Base-by-base conservation (phyloP, 2,113 vertebrate genomes). In the Limanda limanda region DNA sequence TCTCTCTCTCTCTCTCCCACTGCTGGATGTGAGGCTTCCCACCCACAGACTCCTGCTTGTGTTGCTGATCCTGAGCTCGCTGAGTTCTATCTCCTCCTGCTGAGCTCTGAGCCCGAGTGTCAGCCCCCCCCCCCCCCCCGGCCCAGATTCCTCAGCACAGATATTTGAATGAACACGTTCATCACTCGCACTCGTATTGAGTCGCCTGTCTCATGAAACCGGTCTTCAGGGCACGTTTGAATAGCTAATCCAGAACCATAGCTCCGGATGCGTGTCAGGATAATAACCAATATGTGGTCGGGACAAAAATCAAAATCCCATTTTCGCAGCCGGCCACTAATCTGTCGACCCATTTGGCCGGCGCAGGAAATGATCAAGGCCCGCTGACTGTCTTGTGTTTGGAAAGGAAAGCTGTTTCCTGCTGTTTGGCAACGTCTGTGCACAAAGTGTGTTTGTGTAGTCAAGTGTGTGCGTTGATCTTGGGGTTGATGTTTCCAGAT, bases 401-500 rank as follows among this genome's bases (percentile, higher is more conserved):
- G 24, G 73, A 54, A n/a, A 25, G 31, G 54, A 78, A 79, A 78
- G 64, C 70, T 42, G 59, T 59, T 42, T 70, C 20, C 42, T 48
- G 79, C 76, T 79, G 57, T 88, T 73, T 83, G 69, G 73, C 68
- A 57, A 51, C 17, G 74, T 69, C 65, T 67, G 23, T 60, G 56
- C 57, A 35, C 23, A 51, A 2, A 31, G 9, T 68, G 27, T 79
- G 62, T 76, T 21, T 73, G 71, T 82, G 23, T 69, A 31, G 58
- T 15, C 0, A 24, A 37, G 68, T 71, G 61, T 51, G 12, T 55
- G 52, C 1, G 24, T 71, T 21, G 25, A 4, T 27, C 21, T 10
- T 42, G 10, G 20, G 21, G 48, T 20, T 25, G 59, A 31, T 75
- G 75, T 55, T 62, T 89, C 79, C 88, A 89, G 89, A 91, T 88